A percentile compares a stretch with the other conserved stretches of the same genome.
These are phyloP conservation scores for Hippotragus niger DNA, from an alignment of 2,113 vertebrate species.

Conservation along the genomic window DNA sequence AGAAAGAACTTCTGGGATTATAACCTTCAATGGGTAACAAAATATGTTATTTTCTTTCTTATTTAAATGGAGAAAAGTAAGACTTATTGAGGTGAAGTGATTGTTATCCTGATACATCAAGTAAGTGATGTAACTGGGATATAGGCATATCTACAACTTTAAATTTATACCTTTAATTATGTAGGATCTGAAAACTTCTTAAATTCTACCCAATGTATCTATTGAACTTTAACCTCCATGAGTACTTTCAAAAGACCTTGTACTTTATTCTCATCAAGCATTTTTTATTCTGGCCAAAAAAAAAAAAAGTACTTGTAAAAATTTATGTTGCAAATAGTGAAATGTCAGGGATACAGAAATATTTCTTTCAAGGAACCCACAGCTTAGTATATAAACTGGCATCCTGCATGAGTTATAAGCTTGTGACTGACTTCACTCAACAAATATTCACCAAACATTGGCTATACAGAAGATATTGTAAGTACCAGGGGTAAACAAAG, in stretches of 20 bases:
- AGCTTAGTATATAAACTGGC: background rate
- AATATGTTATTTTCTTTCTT: background rate
- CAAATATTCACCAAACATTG: background rate
- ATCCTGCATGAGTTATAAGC: background rate
- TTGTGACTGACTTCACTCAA: background rate
- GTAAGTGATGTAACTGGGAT: background rate
- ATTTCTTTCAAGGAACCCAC: background rate
- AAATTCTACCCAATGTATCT: background rate
- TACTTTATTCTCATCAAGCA: background rate
- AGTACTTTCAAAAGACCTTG: background rate
- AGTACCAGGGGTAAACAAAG: background rate
- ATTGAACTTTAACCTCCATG: background rate
- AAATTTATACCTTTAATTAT: background rate
- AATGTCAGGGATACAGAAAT: background rate
- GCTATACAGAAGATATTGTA: background rate
- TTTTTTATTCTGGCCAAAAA: background rate
- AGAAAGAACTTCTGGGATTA: background rate
- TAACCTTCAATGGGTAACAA: background rate
- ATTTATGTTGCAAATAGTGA: background rate
- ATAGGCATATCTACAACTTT: background rate
- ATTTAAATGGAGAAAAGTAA: background rate
- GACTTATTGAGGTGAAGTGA: background rate
- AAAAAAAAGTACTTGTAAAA: fast-evolving
- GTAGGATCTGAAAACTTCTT: background rate
- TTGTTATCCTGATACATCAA: background rate